Base-by-base conservation (phyloP, 2,797 vertebrate genomes). In the Clarias pachynema region DNA sequence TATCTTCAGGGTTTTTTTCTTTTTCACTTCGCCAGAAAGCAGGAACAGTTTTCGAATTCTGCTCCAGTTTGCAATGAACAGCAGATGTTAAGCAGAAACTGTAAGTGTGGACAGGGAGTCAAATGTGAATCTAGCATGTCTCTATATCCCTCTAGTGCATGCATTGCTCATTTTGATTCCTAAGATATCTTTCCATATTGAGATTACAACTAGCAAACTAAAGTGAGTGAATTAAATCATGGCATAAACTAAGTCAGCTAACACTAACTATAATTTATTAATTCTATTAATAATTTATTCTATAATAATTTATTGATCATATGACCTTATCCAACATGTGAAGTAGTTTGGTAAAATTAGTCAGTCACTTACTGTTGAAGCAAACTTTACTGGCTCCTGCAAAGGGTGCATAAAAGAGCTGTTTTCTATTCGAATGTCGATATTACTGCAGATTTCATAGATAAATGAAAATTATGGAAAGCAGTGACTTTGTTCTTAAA, bases 11-110 rank as follows among this genome's bases (percentile, higher is more conserved):
- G 20, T 37, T 8, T 79, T 70, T 62, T 75, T 57, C 44, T 53
- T 24, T 53, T 57, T 4, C 2, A 74, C 15, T 63, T 73, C 74
- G 75, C 69, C 66, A 87, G 86, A 86, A 49, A 44, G 4, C 40
- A 44, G 37, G 37, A 24, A n/a, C 12, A 1, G 12, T n/a, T 49
- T 72, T n/a, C 22, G 37, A 24, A 70, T 44, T 37, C 22, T 40
- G 34, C 34, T 70, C 69, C 69, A 70, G 10, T 44, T 44, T n/a
- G 4, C 40, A 44, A 49, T 72, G 20, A 44, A 24, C 37, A 72
- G 37, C 69, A 72, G 22, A 72, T 72, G 68, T 40, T 40, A 22
- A 31, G 15, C 29, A 73, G 24, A 73, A 72, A n/a, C 10, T 40
- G 49, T 53, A 53, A 53, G 49, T 53, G 49, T 53, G 63, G 63